phyloP scores from a whole-genome alignment of 1,140 invertebrate species.

The Drosophila chauvacae region DNA sequence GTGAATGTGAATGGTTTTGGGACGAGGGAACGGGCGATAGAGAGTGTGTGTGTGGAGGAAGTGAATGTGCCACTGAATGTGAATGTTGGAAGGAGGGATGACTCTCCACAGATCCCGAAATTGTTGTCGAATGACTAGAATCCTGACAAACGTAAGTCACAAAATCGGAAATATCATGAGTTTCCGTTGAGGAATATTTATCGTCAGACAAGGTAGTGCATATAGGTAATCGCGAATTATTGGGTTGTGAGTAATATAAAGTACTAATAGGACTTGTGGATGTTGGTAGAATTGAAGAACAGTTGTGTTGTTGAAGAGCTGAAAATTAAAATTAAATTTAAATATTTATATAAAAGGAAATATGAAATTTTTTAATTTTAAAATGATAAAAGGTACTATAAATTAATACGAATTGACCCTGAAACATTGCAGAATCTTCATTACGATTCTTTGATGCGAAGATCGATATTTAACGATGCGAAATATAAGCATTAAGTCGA shows the following conservation, averaged over 20 bases:
- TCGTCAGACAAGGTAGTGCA: constrained; percentile 53
- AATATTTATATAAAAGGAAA: not conserved
- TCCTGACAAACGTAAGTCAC: constrained; percentile 98
- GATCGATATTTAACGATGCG: not conserved
- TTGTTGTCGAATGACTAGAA: constrained; percentile 84
- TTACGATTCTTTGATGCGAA: not conserved
- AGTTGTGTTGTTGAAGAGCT: constrained; percentile 74
- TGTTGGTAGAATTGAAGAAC: constrained; percentile 76
- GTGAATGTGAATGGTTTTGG: constrained; percentile 58
- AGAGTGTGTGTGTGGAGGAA: not conserved
- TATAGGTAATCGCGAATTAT: constrained; percentile 71
- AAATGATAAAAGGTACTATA: not conserved
- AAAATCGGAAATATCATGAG: constrained; percentile 97
- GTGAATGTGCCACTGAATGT: constrained; percentile 40
- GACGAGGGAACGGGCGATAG: constrained; percentile 3
- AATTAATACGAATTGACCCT: not conserved
- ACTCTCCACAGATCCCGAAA: constrained; percentile 36
- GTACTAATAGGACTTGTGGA: constrained; percentile 84
- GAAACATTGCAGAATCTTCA: not conserved
- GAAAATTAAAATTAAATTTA: not conserved
- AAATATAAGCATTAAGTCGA: not conserved
- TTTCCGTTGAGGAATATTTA: constrained; percentile 48
- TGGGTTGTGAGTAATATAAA: constrained; percentile 86
- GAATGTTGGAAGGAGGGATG: constrained; percentile 57
- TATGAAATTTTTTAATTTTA: not conserved